Percentiles rank a stretch among this genome's conserved stretches.
Evolutionary conservation across 2,797 vertebrate genomes (phyloP).

Genomic region (Paratrypauchen microcephalus): DNA sequence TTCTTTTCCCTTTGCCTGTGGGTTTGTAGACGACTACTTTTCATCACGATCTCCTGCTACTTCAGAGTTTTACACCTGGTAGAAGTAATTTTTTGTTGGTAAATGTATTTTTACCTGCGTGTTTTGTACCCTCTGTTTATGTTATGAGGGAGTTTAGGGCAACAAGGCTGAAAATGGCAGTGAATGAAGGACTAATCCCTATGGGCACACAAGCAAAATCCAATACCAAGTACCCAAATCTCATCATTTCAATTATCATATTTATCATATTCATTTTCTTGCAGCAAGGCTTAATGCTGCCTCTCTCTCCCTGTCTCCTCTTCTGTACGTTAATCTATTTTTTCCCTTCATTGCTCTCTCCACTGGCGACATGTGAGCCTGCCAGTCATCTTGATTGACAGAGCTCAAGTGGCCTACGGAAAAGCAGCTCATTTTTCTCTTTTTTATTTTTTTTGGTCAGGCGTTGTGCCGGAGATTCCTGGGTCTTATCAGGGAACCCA

Average conservation of each 20-base stretch:
- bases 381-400: conserved; percentile 77
- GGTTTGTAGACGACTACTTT: conserved; percentile 47
- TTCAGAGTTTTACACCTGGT: conserved; percentile 44
- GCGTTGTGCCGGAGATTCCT: conserved; percentile 53
- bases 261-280: conserved; percentile 79
- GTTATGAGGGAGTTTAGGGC: conserved; percentile 22
- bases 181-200: conserved; percentile 73
- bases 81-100: conserved; percentile 35
- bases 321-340: conserved; percentile 74
- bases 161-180: conserved; percentile 66
- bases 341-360: conserved; percentile 63
- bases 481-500: conserved; percentile 77
- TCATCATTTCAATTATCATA: conserved; percentile 82
- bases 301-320: conserved; percentile 43
- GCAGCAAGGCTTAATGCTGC: conserved; percentile 65
- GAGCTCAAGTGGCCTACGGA: conserved; percentile 77
- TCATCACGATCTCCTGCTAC: conserved; percentile 44
- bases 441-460: conserved; percentile 42
- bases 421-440: conserved; percentile 64
- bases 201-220: conserved; percentile 64
- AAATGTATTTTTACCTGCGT: conserved; percentile 23
- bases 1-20: conserved; percentile 35
- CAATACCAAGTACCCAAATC: conserved; percentile 73
- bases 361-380: conserved; percentile 70
- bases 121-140: conserved; percentile 27